Conservation (phyloP, 1,140 invertebrate genomes). For the Papilio polytes region DNA sequence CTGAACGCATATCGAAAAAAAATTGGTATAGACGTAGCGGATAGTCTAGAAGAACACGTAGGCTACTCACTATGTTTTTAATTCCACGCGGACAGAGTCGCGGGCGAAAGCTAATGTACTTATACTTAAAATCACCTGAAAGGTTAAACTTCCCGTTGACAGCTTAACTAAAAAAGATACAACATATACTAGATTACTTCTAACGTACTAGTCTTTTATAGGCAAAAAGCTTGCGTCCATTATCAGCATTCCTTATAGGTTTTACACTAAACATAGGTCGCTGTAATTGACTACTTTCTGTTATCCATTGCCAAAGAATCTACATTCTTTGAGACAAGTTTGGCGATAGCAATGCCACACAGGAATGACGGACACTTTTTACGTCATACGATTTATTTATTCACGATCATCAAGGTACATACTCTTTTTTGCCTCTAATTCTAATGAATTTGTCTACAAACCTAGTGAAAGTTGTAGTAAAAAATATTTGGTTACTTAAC, state of each 20-base stretch:
- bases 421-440: not conserved
- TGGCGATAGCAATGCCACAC: slow-evolving; percentile 4
- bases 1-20: too few relatives aligned
- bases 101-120: too few relatives aligned
- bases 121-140: not conserved
- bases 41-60: too few relatives aligned
- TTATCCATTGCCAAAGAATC: slow-evolving; percentile 25
- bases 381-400: slow-evolving; percentile 20
- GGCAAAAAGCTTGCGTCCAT: not conserved
- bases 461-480: not conserved
- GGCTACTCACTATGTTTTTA: too few relatives aligned
- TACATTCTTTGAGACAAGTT: not conserved
- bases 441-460: not conserved
- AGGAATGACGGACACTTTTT: slow-evolving; percentile 13
- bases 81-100: too few relatives aligned
- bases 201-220: not conserved
- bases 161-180: not conserved
- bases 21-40: too few relatives aligned
- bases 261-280: slow-evolving; percentile 18
- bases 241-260: not conserved
- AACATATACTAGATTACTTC: not conserved
- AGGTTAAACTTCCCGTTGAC: not conserved
- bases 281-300: slow-evolving; percentile 21
- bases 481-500: not conserved
- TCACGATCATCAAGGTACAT: not conserved